These are phyloP conservation scores for Pelochelys cantorii DNA, from an alignment of 2,797 vertebrate species.

Conservation along the genomic window DNA sequence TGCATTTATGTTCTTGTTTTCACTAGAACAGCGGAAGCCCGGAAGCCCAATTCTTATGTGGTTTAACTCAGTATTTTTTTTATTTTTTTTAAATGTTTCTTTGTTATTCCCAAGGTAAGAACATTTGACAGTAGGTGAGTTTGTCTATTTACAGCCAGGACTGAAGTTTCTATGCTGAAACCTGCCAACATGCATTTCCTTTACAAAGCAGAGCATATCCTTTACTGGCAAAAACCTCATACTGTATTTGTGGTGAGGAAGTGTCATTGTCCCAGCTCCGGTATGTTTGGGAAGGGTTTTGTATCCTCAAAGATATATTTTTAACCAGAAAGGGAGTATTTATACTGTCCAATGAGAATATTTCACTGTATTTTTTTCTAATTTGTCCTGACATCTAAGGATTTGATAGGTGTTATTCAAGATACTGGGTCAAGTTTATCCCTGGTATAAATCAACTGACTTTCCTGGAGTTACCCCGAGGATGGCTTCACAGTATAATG, in stretches of 20 bases:
- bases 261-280: constrained; percentile 24
- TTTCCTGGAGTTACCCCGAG: not conserved
- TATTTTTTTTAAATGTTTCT: not conserved
- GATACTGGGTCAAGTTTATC: constrained; percentile 24
- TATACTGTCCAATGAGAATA: constrained; percentile 52
- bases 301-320: constrained; percentile 66
- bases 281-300: constrained; percentile 49
- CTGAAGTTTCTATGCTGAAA: constrained; percentile 67
- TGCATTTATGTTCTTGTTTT: not conserved
- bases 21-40: not conserved
- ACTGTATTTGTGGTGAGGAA: constrained; percentile 37
- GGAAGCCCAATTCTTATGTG: not conserved
- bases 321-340: constrained; percentile 65
- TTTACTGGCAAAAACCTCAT: constrained; percentile 47
- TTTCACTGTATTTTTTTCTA: not conserved
- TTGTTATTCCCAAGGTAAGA: constrained; percentile 43
- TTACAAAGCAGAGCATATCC: constrained; percentile 58
- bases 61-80: not conserved
- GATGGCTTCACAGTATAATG: not conserved
- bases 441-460: not conserved
- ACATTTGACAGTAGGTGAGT: constrained; percentile 54
- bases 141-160: constrained; percentile 56
- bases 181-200: constrained; percentile 51
- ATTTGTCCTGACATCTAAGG: not conserved
- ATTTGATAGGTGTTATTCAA: constrained; percentile 33